Base-by-base conservation (phyloP, 1,140 invertebrate genomes). In the Eriocheir sinensis region DNA sequence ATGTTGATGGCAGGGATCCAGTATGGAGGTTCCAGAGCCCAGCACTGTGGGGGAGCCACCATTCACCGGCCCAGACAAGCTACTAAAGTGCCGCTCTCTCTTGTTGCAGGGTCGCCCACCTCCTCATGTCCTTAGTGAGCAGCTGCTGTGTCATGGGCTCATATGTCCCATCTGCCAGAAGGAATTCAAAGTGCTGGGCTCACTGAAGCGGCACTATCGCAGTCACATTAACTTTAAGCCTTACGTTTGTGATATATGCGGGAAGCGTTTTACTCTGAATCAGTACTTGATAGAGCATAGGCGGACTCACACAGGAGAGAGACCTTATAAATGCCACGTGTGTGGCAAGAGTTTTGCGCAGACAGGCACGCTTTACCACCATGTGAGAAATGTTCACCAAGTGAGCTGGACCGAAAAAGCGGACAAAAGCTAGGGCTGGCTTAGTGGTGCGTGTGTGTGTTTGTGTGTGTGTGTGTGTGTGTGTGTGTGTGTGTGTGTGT, bases 241-340 rank as follows among this genome's bases (percentile, higher is more conserved):
- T 34, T 97, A 97, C 96, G 96, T 96, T 86, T 97, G 97, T 96
- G 96, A 96, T 36, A 95, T 97, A 96, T 97, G 97, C 95, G 96
- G 96, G 30, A 97, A 97, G 95, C 96, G 96, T 3, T 97, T 97
- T 96, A 96, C 97, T 44, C 93, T 96, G 80, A 96, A 98, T 48
- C 99, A 99, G 96, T 98, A 99, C 96, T 97, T 99, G 17, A 99
- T 99, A 96, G 98, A 99, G 6, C 97, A 99, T 97, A 97, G 98
- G 97, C 97, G 98, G 30, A 99, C 96, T 98, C 98, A 0, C 98
- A 96, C 96, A 0, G 96, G 98, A 0, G 98, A 98, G 95, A 98
- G 98, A 96, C 98, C 98, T 0, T 98, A 98, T 96, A 97, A 97
- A 6, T 98, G 98, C 96, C 97, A 98, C 92, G 98, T 98, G 92